Percentiles rank a stretch among this genome's conserved stretches.
Conservation (phyloP, 2,888 invertebrate species). For the Cordilura impudica region DNA sequence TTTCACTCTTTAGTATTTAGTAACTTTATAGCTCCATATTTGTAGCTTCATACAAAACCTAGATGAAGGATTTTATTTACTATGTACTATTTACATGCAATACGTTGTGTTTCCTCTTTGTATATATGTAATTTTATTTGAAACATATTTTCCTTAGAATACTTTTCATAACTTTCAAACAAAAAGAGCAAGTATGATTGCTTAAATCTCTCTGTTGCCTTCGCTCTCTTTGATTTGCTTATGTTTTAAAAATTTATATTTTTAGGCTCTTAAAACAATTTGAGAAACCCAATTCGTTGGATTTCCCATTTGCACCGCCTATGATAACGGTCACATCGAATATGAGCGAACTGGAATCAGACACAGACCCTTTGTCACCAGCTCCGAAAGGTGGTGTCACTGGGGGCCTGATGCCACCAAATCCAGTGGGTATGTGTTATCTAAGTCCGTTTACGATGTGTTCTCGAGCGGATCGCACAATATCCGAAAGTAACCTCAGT, state of each 20-base stretch:
- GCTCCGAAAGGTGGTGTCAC: conserved; percentile 78
- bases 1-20: conserved; percentile 12
- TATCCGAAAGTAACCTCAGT: conserved; percentile 89
- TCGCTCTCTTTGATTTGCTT: conserved; percentile 9
- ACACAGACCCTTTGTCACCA: conserved; percentile 84
- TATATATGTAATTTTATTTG: conserved; percentile 42
- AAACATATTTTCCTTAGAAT: background rate
- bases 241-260: background rate
- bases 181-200: conserved; percentile 2
- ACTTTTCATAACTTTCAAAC: background rate
- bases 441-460: conserved; percentile 88
- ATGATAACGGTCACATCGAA: conserved; percentile 87
- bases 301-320: conserved; percentile 83
- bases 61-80: conserved; percentile 26
- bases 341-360: conserved; percentile 87
- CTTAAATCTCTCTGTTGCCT: background rate
- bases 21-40: conserved; percentile 34
- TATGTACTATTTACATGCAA: conserved; percentile 27
- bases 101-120: conserved; percentile 62
- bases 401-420: conserved; percentile 72
- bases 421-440: conserved; percentile 83
- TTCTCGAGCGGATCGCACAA: conserved; percentile 84
- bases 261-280: conserved; percentile 81
- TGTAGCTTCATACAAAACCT: conserved; percentile 46
- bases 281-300: conserved; percentile 82